These are phyloP conservation scores for Myiagra hebetior DNA, from an alignment of 2,113 vertebrate species.

Conservation along the genomic window DNA sequence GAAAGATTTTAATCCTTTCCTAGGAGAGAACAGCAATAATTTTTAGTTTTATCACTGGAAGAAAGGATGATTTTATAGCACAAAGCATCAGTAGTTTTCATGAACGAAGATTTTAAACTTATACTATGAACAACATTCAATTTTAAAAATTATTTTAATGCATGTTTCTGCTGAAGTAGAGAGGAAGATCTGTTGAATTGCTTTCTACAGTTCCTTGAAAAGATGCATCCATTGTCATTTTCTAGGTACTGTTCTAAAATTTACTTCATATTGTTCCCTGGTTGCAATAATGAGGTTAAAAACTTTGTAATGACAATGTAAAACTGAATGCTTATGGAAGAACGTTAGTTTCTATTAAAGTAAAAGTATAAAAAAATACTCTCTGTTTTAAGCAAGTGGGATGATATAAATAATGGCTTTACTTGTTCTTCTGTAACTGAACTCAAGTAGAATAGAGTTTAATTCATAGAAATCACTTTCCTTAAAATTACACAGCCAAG, in stretches of 20 bases:
- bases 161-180: not conserved
- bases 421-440: not conserved
- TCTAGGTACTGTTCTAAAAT: not conserved
- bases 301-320: not conserved
- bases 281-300: not conserved
- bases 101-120: not conserved
- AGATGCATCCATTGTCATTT: not conserved
- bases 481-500: not conserved
- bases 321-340: not conserved
- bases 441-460: not conserved
- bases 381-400: not conserved
- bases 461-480: not conserved
- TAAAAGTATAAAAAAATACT: not conserved
- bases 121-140: not conserved
- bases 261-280: not conserved
- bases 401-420: not conserved
- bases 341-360: not conserved
- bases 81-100: not conserved
- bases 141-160: not conserved
- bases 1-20: not conserved
- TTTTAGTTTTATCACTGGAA: not conserved
- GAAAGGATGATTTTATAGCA: not conserved
- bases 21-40: not conserved
- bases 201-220: not conserved
- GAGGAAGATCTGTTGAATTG: not conserved